Conservation (phyloP, 2,113 vertebrate genomes). For the Stomatorhinus ivindoensis region DNA sequence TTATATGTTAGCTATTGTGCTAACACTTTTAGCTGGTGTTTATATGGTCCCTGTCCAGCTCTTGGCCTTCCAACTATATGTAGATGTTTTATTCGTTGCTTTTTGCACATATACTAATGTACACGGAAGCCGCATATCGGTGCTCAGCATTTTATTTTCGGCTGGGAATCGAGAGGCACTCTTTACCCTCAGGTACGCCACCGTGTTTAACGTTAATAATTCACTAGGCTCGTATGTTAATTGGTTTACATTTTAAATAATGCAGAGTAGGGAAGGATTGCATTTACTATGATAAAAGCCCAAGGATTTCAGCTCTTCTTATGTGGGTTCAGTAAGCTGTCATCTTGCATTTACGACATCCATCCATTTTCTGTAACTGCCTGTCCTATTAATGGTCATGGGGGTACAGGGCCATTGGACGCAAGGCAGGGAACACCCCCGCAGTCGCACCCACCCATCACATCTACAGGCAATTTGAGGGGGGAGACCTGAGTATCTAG, state of each 20-base stretch:
- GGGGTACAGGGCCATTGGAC: not conserved
- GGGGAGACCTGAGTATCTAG: not conserved
- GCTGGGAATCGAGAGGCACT: not conserved
- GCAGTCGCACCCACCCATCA: not conserved
- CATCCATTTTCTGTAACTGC: not conserved
- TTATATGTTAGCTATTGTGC: not conserved
- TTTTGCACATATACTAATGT: not conserved
- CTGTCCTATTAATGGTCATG: not conserved
- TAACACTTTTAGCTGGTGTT: not conserved
- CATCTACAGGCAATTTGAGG: not conserved
- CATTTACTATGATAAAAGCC: slow-evolving; percentile 34
- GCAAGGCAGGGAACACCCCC: not conserved
- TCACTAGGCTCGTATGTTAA: slow-evolving; percentile 28
- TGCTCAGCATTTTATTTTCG: not conserved
- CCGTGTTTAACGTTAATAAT: slow-evolving; percentile 30
- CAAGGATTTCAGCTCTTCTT: slow-evolving; percentile 22
- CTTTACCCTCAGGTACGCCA: slow-evolving; percentile 24
- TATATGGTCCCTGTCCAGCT: not conserved
- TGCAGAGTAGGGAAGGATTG: slow-evolving; percentile 32
- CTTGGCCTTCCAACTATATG: not conserved
- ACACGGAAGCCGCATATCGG: not conserved
- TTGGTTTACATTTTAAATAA: slow-evolving; percentile 36
- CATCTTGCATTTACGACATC: not conserved
- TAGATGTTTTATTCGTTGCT: not conserved
- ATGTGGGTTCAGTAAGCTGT: slow-evolving; percentile 1